These are phyloP conservation scores for Rhinoderma darwinii DNA, from an alignment of 2,113 vertebrate species.

Conservation along the genomic window DNA sequence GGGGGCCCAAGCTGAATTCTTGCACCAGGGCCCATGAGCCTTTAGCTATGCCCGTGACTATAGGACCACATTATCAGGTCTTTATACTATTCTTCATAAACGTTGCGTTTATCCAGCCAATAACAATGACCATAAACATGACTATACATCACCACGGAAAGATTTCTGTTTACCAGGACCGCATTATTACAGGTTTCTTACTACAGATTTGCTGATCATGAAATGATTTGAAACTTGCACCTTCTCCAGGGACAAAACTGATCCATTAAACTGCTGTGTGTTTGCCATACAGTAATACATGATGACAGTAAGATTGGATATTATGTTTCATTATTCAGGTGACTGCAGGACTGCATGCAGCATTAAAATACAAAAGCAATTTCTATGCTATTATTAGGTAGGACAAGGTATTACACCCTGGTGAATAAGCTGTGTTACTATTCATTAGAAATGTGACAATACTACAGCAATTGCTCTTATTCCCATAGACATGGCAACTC, in stretches of 20 bases:
- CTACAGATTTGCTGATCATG: neutral
- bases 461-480: neutral
- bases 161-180: neutral
- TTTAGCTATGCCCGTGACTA: no score
- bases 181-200: neutral
- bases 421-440: neutral
- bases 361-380: neutral
- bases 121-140: conserved; percentile 32
- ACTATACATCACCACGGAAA: neutral
- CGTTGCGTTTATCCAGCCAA: neutral
- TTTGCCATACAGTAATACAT: conserved; percentile 26
- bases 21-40: neutral
- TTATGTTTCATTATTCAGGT: conserved; percentile 20
- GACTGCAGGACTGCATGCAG: conserved; percentile 13
- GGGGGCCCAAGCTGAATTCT: no score
- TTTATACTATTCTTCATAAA: neutral
- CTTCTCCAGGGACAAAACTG: conserved; percentile 8
- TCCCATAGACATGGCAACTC: conserved; percentile 29
- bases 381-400: conserved; percentile 7
- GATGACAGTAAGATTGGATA: conserved; percentile 23
- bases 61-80: conserved; percentile 2
- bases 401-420: conserved; percentile 18
- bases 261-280: conserved; percentile 20
- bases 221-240: conserved; percentile 17
- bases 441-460: conserved; percentile 43